Evolutionary conservation across 2,113 vertebrate genomes (phyloP), one percentile per base, ranked within the genome.

Genomic region (Tenebrosternarchus preto): DNA sequence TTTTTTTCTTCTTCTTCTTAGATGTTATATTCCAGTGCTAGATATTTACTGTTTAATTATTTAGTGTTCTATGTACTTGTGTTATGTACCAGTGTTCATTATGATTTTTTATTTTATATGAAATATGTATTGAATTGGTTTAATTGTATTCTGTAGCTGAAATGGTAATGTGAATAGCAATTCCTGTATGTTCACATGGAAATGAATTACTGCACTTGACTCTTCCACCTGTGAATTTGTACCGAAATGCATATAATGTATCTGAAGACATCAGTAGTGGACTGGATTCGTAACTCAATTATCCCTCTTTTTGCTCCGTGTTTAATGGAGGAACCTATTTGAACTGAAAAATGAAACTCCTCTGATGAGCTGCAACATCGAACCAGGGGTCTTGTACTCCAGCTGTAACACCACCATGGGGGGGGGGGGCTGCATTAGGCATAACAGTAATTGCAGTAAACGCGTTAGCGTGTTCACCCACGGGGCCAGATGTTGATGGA

Each of bases 281-380:
- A 85, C 83, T 82, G 59, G 85, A 50, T 25, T 83, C 76, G 50
- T 55, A 82, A 82, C 80, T 86, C 84, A 87, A 90, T 84, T 84
- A 86, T 75, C n/a, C 80, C n/a, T 78, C 85, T 46, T 85, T 33
- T 66, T 84, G 85, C 82, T 88, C 87, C 79, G 80, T 87, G 82
- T 90, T 87, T 91, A 90, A 89, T 88, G 79, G 86, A 89, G 59
- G 85, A 83, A 76, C 82, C 82, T 81, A 88, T 88, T 90, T 84
- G 81, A 86, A 76, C 74, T 88, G 89, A 92, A 86, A 88, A 86
- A 91, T 88, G 79, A 81, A 25, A 77, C 68, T 55, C 60, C 77
- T 82, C 74, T 80, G 59, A 83, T 85, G 80, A 85, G 84, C 84
- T 82, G 73, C 68, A 81, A 74, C 83, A 67, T 85, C 80, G 82